Evolutionary conservation across 1,140 invertebrate genomes (phyloP), one percentile per base, ranked within the genome.

Genomic region (Papilio aristodemus): DNA sequence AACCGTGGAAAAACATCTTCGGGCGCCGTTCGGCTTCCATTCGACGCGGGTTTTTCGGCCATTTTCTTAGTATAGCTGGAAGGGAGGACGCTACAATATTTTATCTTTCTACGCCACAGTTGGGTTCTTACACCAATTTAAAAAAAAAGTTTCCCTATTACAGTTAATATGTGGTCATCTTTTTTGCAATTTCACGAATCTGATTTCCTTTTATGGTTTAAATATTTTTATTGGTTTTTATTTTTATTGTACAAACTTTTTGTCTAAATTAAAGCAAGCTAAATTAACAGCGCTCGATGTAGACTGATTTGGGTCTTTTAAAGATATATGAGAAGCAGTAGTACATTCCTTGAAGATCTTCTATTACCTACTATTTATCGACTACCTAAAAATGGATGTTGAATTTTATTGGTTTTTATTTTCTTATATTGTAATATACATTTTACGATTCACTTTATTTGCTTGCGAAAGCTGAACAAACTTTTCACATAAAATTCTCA

Each of bases 1-100:
- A 57, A 71, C 77, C 76, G 78, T 77, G 69, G 78, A 78, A 81
- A 82, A 85, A 83, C 78, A 81, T 79, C 70, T 67, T 62, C 66
- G 68, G 70, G 67, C 68, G 38, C 71, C 66, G 62, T 72, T 69
- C 74, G 71, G 75, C 64, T 74, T 67, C 78, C 75, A 80, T 78
- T 80, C 73, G 73, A 80, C 71, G 76, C 72, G 64, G 74, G 70
- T 46, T 76, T 76, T 77, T 77, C 63, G 72, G 71, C 32, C 58
- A 62, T 62, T 62, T 62, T 38, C 59, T 62, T 37, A 17, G 59
- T 62, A 59, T 59, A 32, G 59, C 59, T 62, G 27, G 27, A 62
- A 62, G 59, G 59, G 59, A 62, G 13, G n/a, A n/a, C n/a, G 7
- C 14, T 62, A 62, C 59, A 62, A 38, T 62, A 62, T 62, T 38